These are phyloP conservation scores for Ophiodon elongatus DNA, from an alignment of 2,113 vertebrate species.

Conservation along the genomic window DNA sequence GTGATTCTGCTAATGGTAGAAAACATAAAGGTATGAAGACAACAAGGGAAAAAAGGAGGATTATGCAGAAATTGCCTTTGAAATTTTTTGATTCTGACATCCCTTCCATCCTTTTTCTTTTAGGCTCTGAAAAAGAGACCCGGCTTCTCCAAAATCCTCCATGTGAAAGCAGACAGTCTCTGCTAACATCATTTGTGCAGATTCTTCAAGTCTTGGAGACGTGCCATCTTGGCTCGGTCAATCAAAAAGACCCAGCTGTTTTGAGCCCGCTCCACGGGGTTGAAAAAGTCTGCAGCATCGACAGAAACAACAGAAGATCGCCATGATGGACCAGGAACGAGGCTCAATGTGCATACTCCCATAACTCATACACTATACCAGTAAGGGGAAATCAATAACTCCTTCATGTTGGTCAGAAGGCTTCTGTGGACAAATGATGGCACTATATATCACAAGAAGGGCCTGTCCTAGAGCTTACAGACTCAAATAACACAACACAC, in stretches of 20 bases:
- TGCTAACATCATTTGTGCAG: constrained; percentile 88
- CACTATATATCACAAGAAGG: constrained; percentile 16
- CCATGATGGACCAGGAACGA: constrained; percentile 33
- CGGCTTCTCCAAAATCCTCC: constrained; percentile 98
- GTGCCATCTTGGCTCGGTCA: constrained; percentile 43
- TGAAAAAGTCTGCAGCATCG: constrained; percentile 30
- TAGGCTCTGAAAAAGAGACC: constrained; percentile 97
- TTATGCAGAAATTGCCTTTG: not conserved
- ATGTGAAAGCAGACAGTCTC: constrained; percentile 95
- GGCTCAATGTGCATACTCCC: constrained; percentile 49
- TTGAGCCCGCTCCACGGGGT: constrained; percentile 40
- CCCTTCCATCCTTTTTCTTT: constrained; percentile 17
- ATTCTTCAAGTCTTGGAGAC: constrained; percentile 39
- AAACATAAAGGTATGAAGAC: not conserved
- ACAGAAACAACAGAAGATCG: constrained; percentile 45
- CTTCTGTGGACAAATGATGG: constrained; percentile 10
- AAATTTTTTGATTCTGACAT: not conserved
- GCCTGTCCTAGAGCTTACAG: constrained; percentile 41
- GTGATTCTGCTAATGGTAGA: not conserved
- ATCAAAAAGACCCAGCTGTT: constrained; percentile 61
- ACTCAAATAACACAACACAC: constrained; percentile 36
- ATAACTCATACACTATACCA: constrained; percentile 20
- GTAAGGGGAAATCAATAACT: constrained; percentile 7
- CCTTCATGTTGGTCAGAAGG: constrained; percentile 8
- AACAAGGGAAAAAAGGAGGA: not conserved